Evolutionary conservation across 2,113 vertebrate species (phyloP).

Genomic region (Aspidoscelis tigris): DNA sequence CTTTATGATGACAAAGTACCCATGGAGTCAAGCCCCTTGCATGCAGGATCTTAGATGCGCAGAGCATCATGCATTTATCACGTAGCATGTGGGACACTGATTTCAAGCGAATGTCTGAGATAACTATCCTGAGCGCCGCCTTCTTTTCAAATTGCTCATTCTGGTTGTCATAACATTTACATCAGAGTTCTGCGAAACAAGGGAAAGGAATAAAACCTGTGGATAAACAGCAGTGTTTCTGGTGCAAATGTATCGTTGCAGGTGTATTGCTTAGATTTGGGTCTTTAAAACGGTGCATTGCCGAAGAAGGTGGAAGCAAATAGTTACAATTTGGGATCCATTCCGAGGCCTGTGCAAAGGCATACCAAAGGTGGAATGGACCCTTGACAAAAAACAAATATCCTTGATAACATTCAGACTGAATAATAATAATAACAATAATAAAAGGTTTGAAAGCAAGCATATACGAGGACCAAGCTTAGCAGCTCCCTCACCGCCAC

Average conservation of each 20-base stretch:
- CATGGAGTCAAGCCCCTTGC: background rate
- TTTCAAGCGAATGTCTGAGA: background rate
- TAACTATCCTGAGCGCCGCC: background rate
- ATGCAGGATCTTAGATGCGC: background rate
- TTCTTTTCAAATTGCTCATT: background rate
- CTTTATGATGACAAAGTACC: background rate
- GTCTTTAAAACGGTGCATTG: background rate
- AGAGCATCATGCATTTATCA: too few species aligned
- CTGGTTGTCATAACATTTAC: background rate
- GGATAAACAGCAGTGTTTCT: background rate
- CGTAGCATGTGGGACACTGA: too few species aligned
- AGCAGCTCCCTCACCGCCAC: too few species aligned
- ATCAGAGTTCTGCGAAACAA: background rate
- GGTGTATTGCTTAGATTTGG: background rate
- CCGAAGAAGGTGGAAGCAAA: background rate
- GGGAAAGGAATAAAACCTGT: background rate
- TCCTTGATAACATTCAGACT: too few species aligned
- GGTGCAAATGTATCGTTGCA: background rate
- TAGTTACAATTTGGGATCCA: background rate
- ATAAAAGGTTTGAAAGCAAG: too few species aligned
- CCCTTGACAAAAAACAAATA: too few species aligned
- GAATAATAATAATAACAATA: too few species aligned
- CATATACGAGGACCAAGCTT: too few species aligned
- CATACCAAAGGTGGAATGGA: too few species aligned
- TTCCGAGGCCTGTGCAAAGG: too few species aligned